Base-by-base conservation (phyloP, 1,140 invertebrate genomes). In the Polypedilum vanderplanki region DNA sequence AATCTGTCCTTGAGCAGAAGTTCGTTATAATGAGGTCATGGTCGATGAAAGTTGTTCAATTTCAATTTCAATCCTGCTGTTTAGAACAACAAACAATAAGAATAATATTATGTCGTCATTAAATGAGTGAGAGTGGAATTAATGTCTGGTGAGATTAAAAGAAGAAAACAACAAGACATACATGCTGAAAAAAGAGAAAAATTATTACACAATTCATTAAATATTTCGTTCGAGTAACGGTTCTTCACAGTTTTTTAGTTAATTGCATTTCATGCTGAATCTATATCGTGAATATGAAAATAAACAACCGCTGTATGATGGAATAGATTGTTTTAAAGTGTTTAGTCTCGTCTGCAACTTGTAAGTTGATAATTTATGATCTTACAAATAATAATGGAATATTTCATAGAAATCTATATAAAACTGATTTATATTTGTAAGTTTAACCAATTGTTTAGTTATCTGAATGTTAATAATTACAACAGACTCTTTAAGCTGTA, bases 191-290 rank as follows among this genome's bases (percentile, higher is more conserved):
- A 33, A 5, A 33, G 24, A 33, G 24, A 33, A 33, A 33, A 3
- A 33, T 70, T 22, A 18, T 70, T 70, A 70, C 65, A 70, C 65
- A 70, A 70, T 70, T 57, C 46, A 57, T 57, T 70, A 18, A 22
- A 20, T 9, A 20, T 18, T 70, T 70, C 65, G 20, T 70, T 20
- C 17, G 17, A 70, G 18, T 70, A 70, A 70, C 65, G 65, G 65
- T 70, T 70, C 10, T 70, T 22, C 65, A 70, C 17, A 20, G 65
- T 70, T 70, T 22, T 22, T 33, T 33, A 33, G 20, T 70, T 70
- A 70, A 70, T 70, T 70, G 18, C 5, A 20, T 20, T 70, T 18
- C 10, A 15, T 33, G 24, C 24, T 33, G 5, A 33, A 33, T 33
- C 24, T 33, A 33, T 33, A 33, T 33, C 24, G 24, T 33, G 24